Percentiles rank a stretch among this genome's conserved stretches.
phyloP scores from a whole-genome alignment of 2,797 vertebrate species.

The Streptopelia turtur region DNA sequence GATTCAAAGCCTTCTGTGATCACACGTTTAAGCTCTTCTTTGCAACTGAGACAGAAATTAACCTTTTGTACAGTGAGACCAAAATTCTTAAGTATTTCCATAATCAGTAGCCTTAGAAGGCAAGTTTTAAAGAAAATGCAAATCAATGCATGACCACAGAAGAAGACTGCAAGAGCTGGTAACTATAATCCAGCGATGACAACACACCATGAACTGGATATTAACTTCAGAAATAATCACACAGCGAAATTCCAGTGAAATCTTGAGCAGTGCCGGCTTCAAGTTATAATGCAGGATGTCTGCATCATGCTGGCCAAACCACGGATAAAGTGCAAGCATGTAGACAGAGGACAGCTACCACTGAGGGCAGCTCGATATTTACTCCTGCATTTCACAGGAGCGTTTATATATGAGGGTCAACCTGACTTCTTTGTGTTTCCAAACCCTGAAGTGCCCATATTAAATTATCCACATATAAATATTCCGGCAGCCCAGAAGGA shows the following conservation, averaged over 20 bases:
- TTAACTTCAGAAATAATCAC: not conserved
- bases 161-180: not conserved
- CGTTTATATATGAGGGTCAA: not conserved
- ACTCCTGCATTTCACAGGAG: not conserved
- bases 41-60: conserved; percentile 4
- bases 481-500: not conserved
- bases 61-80: conserved; percentile 4
- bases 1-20: conserved; percentile 18
- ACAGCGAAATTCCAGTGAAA: not conserved
- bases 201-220: not conserved
- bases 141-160: not conserved
- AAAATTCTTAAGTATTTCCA: conserved; percentile 7
- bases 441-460: not conserved
- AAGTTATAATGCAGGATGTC: not conserved
- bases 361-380: not conserved
- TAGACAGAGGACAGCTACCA: not conserved
- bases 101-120: not conserved
- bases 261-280: not conserved
- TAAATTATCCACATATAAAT: not conserved
- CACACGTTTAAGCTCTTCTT: conserved; percentile 21
- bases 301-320: not conserved
- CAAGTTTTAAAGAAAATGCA: not conserved
- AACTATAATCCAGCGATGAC: not conserved
- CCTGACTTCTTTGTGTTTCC: not conserved
- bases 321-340: rapidly evolving